Conservation (phyloP, 2,888 invertebrate genomes). For the Drosophila koepferae region DNA sequence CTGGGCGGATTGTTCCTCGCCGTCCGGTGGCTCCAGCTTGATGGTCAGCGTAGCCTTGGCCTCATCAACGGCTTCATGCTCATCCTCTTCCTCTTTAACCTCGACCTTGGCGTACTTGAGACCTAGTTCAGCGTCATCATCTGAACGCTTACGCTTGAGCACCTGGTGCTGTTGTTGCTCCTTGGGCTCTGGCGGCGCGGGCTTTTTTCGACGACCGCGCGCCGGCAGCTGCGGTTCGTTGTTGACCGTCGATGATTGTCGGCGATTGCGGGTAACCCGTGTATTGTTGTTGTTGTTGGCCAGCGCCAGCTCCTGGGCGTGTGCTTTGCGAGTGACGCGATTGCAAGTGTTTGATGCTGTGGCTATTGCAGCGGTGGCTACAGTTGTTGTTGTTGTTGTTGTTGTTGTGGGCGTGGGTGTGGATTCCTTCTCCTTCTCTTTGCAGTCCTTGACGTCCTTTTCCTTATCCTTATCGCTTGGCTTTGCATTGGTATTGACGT, state of each 20-base stretch:
- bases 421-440: conserved; percentile 32
- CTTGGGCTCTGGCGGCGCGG: conserved; percentile 31
- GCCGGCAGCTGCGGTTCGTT: conserved; percentile 57
- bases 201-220: conserved; percentile 63
- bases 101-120: conserved; percentile 77
- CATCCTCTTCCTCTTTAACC: conserved; percentile 51
- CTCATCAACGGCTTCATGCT: conserved; percentile 24
- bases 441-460: conserved; percentile 35
- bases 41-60: conserved; percentile 44
- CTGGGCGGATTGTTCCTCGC: conserved; percentile 53
- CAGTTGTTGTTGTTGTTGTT: conserved; percentile 21
- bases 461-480: conserved; percentile 16
- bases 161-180: conserved; percentile 26
- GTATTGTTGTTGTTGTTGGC: conserved; percentile 63
- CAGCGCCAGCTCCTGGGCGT: conserved; percentile 77
- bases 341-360: conserved; percentile 58
- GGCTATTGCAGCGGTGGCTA: conserved; percentile 22
- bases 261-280: conserved; percentile 81
- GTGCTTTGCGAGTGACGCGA: conserved; percentile 82
- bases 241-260: conserved; percentile 59
- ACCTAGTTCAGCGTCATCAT: conserved; percentile 66
- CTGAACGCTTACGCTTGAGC: conserved; percentile 78
- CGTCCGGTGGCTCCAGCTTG: conserved; percentile 78
- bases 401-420: conserved; percentile 28
- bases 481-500: conserved; percentile 26